Conservation (phyloP, 2,888 invertebrate species). For the Perdita meconis region DNA sequence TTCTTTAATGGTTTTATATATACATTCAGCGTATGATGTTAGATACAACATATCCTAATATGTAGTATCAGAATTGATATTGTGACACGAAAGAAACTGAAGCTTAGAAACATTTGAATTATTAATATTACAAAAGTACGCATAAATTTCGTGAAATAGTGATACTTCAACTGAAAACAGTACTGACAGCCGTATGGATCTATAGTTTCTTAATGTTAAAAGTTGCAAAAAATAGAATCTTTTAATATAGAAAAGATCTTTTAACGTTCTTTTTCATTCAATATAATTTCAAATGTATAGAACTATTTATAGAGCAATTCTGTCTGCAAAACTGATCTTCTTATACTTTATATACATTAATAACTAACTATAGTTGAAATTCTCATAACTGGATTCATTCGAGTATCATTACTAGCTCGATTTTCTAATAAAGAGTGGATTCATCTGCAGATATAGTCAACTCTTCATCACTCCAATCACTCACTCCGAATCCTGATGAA, state of each 20-base stretch:
- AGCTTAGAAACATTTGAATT: slow-evolving; percentile 27
- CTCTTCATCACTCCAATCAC: slow-evolving; percentile 79
- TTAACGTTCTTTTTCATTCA: slow-evolving; percentile 41
- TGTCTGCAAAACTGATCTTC: slow-evolving; percentile 39
- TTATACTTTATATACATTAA: slow-evolving; percentile 61
- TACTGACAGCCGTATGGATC: slow-evolving; percentile 50
- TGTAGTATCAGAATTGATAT: slow-evolving; percentile 11
- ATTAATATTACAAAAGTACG: slow-evolving; percentile 27
- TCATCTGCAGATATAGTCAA: slow-evolving; percentile 77
- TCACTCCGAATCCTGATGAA: slow-evolving; percentile 84
- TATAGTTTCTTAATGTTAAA: slow-evolving; percentile 59
- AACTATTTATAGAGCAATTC: slow-evolving; percentile 53
- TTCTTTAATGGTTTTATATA: slow-evolving; percentile 11
- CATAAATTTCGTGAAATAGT: slow-evolving; percentile 44
- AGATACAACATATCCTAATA: slow-evolving; percentile 17
- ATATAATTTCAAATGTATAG: slow-evolving; percentile 51
- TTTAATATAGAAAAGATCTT: slow-evolving; percentile 64
- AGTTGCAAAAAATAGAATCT: slow-evolving; percentile 63
- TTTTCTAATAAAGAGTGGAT: slow-evolving; percentile 70
- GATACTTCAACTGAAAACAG: slow-evolving; percentile 51
- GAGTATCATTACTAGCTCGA: slow-evolving; percentile 30
- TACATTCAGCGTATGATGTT: background rate
- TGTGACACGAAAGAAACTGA: slow-evolving; percentile 21
- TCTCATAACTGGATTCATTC: slow-evolving; percentile 36
- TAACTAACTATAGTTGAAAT: slow-evolving; percentile 45